phyloP scores from a whole-genome alignment of 2,113 vertebrate genomes.

The Callorhinus ursinus region DNA sequence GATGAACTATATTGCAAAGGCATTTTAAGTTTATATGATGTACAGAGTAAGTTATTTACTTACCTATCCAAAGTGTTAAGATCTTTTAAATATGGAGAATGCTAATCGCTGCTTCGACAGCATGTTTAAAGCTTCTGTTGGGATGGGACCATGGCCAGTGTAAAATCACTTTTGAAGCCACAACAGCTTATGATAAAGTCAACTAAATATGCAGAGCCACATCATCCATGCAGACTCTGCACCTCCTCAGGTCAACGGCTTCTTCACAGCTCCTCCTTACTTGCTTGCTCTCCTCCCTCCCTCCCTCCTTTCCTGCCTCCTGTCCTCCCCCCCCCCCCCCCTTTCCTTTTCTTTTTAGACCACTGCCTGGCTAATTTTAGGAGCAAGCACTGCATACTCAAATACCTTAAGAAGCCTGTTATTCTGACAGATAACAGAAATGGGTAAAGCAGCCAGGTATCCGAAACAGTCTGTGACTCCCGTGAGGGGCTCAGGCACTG shows the following conservation, averaged over 20 bases:
- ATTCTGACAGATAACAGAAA: not conserved
- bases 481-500: not conserved
- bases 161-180: slow-evolving; percentile 45
- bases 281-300: not conserved
- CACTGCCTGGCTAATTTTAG: not conserved
- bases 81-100: slow-evolving; percentile 38
- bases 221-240: not conserved
- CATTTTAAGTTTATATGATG: not conserved
- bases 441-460: not conserved
- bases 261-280: not conserved
- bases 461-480: not conserved
- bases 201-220: not conserved
- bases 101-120: not conserved
- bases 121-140: not conserved
- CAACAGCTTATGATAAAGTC: not conserved
- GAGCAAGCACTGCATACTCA: slow-evolving; percentile 1
- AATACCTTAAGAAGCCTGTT: not conserved
- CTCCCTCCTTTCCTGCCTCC: no score
- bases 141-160: not conserved
- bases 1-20: not conserved
- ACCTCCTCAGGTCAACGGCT: not conserved
- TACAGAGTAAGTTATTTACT: not conserved
- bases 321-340: no score
- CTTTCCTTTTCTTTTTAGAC: not conserved
- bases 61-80: slow-evolving; percentile 29